Conservation (phyloP, 2,888 invertebrate species). For the Pogonocherus hispidulus region DNA sequence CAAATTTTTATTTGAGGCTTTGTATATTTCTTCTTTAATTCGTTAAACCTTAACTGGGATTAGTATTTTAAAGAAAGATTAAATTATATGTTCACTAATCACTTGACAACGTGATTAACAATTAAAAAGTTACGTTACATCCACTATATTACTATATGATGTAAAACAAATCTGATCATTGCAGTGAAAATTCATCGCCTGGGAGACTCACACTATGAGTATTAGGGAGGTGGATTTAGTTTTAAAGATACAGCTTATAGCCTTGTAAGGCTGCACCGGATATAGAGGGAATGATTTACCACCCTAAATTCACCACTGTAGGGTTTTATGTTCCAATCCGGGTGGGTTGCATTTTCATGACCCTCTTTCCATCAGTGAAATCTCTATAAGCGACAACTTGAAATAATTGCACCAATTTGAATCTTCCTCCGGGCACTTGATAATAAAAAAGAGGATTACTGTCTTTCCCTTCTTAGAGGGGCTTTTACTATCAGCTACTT, state of each 20-base stretch:
- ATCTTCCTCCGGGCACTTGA: neutral
- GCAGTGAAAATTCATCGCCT: neutral
- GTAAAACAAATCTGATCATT: too few species aligned
- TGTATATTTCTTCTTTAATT: too few species aligned
- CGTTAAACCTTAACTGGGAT: too few species aligned
- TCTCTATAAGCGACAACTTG: neutral
- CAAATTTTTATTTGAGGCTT: too few species aligned
- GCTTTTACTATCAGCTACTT: too few species aligned
- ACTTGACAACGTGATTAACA: too few species aligned
- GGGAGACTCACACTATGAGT: neutral
- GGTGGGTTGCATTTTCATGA: neutral
- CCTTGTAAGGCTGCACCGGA: neutral
- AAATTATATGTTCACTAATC: too few species aligned
- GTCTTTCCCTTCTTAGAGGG: neutral
- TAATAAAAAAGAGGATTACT: slow-evolving; percentile 18
- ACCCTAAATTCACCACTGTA: slow-evolving; percentile 12
- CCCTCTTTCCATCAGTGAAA: slow-evolving; percentile 15
- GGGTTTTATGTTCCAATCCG: slow-evolving; percentile 7
- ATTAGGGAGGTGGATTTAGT: neutral
- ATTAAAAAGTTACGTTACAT: too few species aligned
- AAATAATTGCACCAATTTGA: slow-evolving; percentile 6
- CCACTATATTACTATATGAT: too few species aligned
- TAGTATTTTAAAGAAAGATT: too few species aligned
- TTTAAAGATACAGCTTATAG: slow-evolving; percentile 10
- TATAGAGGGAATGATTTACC: slow-evolving; percentile 15